phyloP scores from a whole-genome alignment of 2,113 vertebrate species.

The Mormyrus iriodes region DNA sequence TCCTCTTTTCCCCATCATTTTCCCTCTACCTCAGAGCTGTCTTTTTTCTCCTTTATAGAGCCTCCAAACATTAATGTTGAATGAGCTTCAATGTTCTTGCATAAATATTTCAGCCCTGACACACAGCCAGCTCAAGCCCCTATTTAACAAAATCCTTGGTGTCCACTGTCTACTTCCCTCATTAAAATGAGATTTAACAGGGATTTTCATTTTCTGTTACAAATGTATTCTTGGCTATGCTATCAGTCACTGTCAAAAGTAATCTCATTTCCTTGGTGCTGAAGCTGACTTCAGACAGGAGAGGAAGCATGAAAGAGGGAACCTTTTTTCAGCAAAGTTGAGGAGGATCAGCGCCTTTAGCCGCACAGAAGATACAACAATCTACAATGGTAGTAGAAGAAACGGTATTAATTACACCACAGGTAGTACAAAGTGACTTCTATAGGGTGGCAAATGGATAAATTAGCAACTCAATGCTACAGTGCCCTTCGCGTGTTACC shows the following conservation, averaged over 20 bases:
- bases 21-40: conserved; percentile 22
- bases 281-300: conserved; percentile 27
- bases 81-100: conserved; percentile 37
- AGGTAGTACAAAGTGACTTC: conserved; percentile 18
- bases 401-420: conserved; percentile 34
- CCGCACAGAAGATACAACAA: neutral
- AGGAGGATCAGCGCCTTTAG: neutral
- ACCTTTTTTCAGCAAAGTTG: neutral
- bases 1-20: neutral
- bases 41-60: conserved; percentile 9
- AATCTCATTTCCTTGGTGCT: conserved; percentile 41
- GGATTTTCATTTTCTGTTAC: conserved; percentile 42
- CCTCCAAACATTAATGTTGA: conserved; percentile 40
- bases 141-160: conserved; percentile 36
- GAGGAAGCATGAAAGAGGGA: neutral
- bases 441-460: conserved; percentile 29
- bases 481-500: conserved; percentile 34
- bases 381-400: neutral
- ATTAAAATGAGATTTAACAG: conserved; percentile 48
- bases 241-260: conserved; percentile 45
- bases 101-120: conserved; percentile 43
- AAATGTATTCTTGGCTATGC: conserved; percentile 42
- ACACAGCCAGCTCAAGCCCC: conserved; percentile 27
- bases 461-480: conserved; percentile 39
- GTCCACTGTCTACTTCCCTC: conserved; percentile 34